Base-by-base conservation (phyloP, 64 coral and sea anemone genomes). In the Cladopsammia gracilis region DNA sequence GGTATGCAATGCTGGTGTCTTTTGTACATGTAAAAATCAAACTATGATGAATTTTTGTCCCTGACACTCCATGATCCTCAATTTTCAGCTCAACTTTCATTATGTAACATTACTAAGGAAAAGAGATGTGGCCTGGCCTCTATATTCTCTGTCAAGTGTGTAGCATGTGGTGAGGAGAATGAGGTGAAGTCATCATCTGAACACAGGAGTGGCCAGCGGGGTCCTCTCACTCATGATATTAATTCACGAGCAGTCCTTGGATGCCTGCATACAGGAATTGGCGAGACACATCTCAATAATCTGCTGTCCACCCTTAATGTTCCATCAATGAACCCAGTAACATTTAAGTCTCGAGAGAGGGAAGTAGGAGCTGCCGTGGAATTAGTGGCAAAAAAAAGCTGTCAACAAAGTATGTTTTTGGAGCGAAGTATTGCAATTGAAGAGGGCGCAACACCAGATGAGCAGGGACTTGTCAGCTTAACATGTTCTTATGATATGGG, bases 271-370 rank as follows among this genome's bases (percentile, higher is more conserved):
- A 24, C 80, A 71, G 82, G 82, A 45, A 95, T 95, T 73, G 82
- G 93, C 18, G 16, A 91, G 5, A 87, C 73, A 0, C 88, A 95
- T 44, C 14, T 91, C 1, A 87, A 78, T 48, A 91, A 87, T 52
- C 16, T 95, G 13, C 56, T 91, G 18, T 79, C 88, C 10, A 95
- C 93, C 48, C 45, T 91, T 42, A 95, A 95, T 65, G 69, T 92
- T 11, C 94, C 94, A 56, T 4, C 89, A 54, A 79, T 92, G 2
- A 92, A 67, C 23, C 16, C 49, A 22, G 54, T 48, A n/a, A 87
- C 86, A 10, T 92, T 92, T n/a, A 96, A 96, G 62, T 48, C 6
- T 60, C 46, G 84, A 25, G 94, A 92, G 75, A 73, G 64, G 51
- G 89, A 96, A 47, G 77, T 92, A 67, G 94, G 94, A 3, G 53